Percentiles rank a stretch among this genome's conserved stretches.
phyloP scores from a whole-genome alignment of 2,113 vertebrate genomes.

The Capreolus pygargus region DNA sequence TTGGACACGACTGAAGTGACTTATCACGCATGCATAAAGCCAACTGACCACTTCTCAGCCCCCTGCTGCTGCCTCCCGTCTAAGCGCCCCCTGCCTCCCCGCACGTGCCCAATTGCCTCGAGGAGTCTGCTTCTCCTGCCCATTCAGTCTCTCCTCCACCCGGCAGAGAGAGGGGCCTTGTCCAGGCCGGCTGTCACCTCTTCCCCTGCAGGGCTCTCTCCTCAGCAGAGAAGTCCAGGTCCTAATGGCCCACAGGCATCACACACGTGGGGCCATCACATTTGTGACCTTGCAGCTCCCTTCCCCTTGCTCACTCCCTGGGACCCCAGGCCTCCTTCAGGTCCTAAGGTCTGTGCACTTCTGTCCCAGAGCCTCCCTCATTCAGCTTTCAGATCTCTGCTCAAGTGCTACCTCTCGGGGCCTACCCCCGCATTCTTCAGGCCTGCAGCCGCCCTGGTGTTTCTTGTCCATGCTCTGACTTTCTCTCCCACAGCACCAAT shows the following conservation, averaged over 20 bases:
- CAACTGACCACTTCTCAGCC: background rate
- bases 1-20: background rate
- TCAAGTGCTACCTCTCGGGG: no score
- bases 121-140: background rate
- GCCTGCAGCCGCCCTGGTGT: no score
- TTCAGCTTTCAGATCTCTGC: background rate
- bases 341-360: background rate
- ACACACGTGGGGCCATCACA: accelerated
- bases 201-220: background rate
- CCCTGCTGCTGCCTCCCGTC: background rate
- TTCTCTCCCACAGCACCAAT: no score
- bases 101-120: background rate
- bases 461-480: no score
- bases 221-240: background rate
- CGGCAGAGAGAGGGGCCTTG: background rate
- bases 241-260: no score
- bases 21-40: background rate
- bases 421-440: no score
- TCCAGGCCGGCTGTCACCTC: background rate
- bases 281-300: background rate
- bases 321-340: background rate
- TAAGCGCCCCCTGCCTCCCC: background rate
- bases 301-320: background rate
- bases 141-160: background rate
- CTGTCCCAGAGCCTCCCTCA: accelerated